A percentile compares a stretch with the other conserved stretches of the same genome.
These are phyloP conservation scores for Diloba caeruleocephala DNA, from an alignment of 2,888 invertebrate genomes.

Conservation along the genomic window DNA sequence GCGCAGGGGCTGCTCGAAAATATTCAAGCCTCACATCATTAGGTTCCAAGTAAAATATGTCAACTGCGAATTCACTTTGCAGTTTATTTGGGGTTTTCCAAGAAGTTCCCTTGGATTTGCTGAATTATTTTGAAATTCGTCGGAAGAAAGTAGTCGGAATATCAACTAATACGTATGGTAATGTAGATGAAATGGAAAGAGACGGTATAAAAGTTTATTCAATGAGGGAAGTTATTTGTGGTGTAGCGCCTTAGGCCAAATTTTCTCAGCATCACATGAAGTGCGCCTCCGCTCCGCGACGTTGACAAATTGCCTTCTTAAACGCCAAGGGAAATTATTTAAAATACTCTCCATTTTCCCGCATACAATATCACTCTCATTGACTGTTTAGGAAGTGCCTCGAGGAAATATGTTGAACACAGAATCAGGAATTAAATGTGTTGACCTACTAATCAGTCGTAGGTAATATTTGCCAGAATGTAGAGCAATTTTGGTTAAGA, in stretches of 20 bases:
- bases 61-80: slow-evolving; percentile 8
- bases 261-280: slow-evolving; percentile 39
- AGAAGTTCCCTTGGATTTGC: slow-evolving; percentile 10
- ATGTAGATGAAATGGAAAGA: slow-evolving; percentile 42
- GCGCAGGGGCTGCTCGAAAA: slow-evolving; percentile 2
- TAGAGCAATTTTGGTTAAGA: slow-evolving; percentile 7
- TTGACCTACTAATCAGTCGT: slow-evolving; percentile 2
- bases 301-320: slow-evolving; percentile 70
- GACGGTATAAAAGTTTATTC: slow-evolving; percentile 39
- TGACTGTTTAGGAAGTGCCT: slow-evolving; percentile 18
- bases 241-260: slow-evolving; percentile 23
- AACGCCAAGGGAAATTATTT: slow-evolving; percentile 72
- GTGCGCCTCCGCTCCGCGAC: slow-evolving; percentile 52
- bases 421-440: not conserved
- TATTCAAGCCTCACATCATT: slow-evolving; percentile 9
- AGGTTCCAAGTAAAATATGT: slow-evolving; percentile 13
- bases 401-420: slow-evolving; percentile 11
- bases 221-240: slow-evolving; percentile 30
- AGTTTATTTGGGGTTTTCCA: slow-evolving; percentile 12
- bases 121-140: slow-evolving; percentile 39
- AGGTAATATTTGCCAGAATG: slow-evolving; percentile 4
- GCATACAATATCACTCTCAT: slow-evolving; percentile 29
- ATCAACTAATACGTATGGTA: slow-evolving; percentile 47
- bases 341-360: slow-evolving; percentile 59
- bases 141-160: slow-evolving; percentile 35